Percentiles rank a stretch among this genome's conserved stretches.
Conservation (phyloP, 2,797 vertebrate genomes). For the Taenioides sp. region DNA sequence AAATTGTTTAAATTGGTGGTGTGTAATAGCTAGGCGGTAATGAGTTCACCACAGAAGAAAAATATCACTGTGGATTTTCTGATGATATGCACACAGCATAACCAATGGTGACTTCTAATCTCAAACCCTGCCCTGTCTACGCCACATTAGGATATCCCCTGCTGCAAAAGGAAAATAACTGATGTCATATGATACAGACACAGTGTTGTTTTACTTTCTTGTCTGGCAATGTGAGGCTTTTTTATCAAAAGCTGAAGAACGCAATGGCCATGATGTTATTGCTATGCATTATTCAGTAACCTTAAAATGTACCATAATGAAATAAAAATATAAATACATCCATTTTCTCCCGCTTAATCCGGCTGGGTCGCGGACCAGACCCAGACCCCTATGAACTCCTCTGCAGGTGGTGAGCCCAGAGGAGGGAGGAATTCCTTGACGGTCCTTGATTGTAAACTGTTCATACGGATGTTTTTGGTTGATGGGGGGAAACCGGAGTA, state of each 20-base stretch:
- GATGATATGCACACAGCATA: constrained; percentile 34
- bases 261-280: constrained; percentile 5
- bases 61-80: constrained; percentile 32
- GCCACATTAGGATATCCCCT: constrained; percentile 14
- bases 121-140: constrained; percentile 15
- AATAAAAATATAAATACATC: constrained; percentile 7
- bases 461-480: too few species aligned
- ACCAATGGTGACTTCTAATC: constrained; percentile 43
- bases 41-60: constrained; percentile 27
- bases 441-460: too few species aligned
- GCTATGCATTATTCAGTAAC: constrained; percentile 48
- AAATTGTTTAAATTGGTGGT: constrained; percentile 24
- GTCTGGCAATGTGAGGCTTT: constrained; percentile 14
- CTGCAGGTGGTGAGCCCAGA: too few species aligned
- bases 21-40: constrained; percentile 49
- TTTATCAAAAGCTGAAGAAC: constrained; percentile 27
- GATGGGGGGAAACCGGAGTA: too few species aligned
- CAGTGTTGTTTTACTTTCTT: constrained; percentile 14
- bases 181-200: constrained; percentile 8
- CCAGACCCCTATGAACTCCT: too few species aligned
- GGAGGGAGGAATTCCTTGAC: too few species aligned
- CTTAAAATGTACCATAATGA: constrained; percentile 36
- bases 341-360: too few species aligned
- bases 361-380: too few species aligned
- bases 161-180: constrained; percentile 13